phyloP scores from a whole-genome alignment of 2,888 invertebrate species.

The Boloria selene region DNA sequence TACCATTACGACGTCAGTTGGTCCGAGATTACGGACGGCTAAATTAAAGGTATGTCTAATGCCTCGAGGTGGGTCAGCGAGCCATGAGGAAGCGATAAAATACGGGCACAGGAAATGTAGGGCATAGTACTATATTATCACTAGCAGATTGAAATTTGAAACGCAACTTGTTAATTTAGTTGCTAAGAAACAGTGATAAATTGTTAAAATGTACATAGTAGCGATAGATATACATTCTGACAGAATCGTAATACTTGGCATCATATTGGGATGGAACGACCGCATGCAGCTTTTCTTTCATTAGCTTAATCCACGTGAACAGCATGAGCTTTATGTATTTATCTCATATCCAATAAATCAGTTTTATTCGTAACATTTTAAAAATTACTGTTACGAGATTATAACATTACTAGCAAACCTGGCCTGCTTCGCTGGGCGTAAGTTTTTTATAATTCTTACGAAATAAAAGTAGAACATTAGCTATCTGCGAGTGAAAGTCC shows the following conservation, averaged over 20 bases:
- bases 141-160: not conserved
- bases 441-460: no score
- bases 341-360: no score
- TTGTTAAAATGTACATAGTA: no score
- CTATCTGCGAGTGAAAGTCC: no score
- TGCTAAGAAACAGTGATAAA: not conserved
- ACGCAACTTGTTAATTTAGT: not conserved
- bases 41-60: slow-evolving; percentile 25
- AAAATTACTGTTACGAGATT: no score
- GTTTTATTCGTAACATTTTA: no score
- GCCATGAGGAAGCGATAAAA: slow-evolving; percentile 11
- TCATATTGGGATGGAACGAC: not conserved
- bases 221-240: not conserved
- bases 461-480: no score
- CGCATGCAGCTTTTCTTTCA: slow-evolving; percentile 9
- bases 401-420: no score
- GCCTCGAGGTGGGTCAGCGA: slow-evolving; percentile 21
- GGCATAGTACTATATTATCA: not conserved
- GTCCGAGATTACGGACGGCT: slow-evolving; percentile 23
- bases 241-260: not conserved
- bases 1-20: slow-evolving; percentile 23
- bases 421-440: no score
- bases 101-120: slow-evolving; percentile 1
- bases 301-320: slow-evolving; percentile 7
- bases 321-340: slow-evolving; percentile 12